These are phyloP conservation scores for Eubucco bourcierii DNA, from an alignment of 2,113 vertebrate species.

Conservation along the genomic window DNA sequence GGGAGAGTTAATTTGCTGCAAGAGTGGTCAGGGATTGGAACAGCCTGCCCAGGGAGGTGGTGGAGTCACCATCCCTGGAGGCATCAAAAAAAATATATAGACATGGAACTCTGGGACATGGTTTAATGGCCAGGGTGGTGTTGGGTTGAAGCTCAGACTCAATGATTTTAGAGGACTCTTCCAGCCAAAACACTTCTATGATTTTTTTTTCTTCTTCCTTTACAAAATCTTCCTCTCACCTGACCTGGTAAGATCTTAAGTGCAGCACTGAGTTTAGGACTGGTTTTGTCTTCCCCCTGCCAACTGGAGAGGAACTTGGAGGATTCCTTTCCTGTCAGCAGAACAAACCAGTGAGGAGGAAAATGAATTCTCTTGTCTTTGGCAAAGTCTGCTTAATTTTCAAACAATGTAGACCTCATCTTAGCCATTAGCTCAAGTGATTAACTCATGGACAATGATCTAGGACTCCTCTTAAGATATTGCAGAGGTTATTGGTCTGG, in stretches of 20 bases:
- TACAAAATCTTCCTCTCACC: neutral
- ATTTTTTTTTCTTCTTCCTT: neutral
- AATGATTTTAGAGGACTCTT: too few species aligned
- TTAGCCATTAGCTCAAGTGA: neutral
- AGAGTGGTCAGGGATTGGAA: too few species aligned
- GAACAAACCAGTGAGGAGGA: neutral
- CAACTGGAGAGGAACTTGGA: neutral
- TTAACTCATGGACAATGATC: neutral
- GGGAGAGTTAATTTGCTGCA: too few species aligned
- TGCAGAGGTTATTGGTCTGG: constrained; percentile 6
- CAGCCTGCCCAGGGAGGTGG: too few species aligned
- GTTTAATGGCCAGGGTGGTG: too few species aligned
- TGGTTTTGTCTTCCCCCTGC: neutral
- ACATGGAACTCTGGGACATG: too few species aligned
- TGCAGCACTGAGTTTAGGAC: neutral
- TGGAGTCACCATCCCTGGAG: too few species aligned
- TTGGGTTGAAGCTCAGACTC: too few species aligned
- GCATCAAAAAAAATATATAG: too few species aligned
- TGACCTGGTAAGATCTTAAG: neutral
- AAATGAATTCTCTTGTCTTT: fast-evolving
- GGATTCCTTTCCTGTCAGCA: neutral
- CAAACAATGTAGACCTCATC: neutral
- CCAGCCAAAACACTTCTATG: too few species aligned
- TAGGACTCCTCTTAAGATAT: neutral
- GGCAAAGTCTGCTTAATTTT: neutral